A percentile compares a stretch with the other conserved stretches of the same genome.
These are phyloP conservation scores for Habropoda laboriosa DNA, from an alignment of 1,140 invertebrate genomes.

Conservation along the genomic window DNA sequence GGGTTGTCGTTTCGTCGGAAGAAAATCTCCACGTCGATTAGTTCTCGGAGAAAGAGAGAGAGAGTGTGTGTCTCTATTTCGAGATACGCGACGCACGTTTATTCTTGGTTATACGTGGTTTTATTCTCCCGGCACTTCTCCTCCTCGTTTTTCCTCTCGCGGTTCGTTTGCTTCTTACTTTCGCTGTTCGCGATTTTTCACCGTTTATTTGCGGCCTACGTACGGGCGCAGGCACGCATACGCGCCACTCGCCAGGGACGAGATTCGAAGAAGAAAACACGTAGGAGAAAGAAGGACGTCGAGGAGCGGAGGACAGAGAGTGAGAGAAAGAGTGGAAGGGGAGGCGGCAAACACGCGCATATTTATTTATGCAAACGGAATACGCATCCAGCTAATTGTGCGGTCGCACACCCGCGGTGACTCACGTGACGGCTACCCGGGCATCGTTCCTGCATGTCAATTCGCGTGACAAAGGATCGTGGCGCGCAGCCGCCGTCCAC, in stretches of 20 bases:
- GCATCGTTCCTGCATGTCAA: conserved; percentile 59
- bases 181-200: conserved; percentile 43
- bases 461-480: conserved; percentile 67
- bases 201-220: conserved; percentile 36
- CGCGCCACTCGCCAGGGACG: background rate
- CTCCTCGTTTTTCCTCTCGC: background rate
- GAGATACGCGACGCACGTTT: conserved; percentile 9
- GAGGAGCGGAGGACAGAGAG: background rate
- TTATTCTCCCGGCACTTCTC: too few species aligned
- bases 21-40: too few species aligned
- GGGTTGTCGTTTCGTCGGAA: too few species aligned
- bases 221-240: background rate
- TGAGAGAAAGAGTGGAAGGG: background rate
- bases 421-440: conserved; percentile 63
- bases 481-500: conserved; percentile 48
- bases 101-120: too few species aligned
- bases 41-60: background rate
- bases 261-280: background rate
- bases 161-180: background rate
- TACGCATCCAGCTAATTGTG: conserved; percentile 74
- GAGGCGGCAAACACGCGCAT: conserved; percentile 58
- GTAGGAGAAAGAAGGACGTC: conserved; percentile 6
- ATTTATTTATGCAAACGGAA: conserved; percentile 76
- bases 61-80: conserved; percentile 29
- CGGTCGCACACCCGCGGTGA: conserved; percentile 67